Base-by-base conservation (phyloP, 2,797 vertebrate genomes). In the Xenops minutus region DNA sequence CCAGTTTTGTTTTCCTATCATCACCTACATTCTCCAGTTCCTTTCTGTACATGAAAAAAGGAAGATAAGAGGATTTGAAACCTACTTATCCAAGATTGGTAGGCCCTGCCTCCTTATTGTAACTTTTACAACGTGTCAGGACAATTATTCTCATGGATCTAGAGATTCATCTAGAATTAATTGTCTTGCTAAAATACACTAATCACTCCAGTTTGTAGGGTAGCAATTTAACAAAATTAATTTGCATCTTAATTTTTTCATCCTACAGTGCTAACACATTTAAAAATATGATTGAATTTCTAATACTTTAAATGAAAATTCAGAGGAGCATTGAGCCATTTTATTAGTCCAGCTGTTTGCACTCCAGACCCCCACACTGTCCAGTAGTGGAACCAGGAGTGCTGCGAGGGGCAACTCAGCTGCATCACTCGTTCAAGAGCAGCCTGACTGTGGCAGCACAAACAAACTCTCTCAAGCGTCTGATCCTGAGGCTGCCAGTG, bases 361-460 rank as follows among this genome's bases (percentile, higher is more conserved):
- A 19, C 49, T 62, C 12, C 54, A 49, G 22, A 27, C 9, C 14
- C 58, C 37, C 14, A 8, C 10, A 1, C 22, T 46, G 56, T 36
- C 48, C 27, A 59, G 2, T 0, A 41, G 27, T 19, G 62, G 67
- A 68, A 51, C 41, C 52, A 26, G 16, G 55, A 78, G 63, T n/a
- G 7, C 51, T n/a, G 46, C 12, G 37, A 54, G 12, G 34, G 36
- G 30, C 24, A 51, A 4, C 51, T 73, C 37, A 10, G 71, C 51
- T 27, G 39, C 1, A 0, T 21, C 2, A 1, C 1, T n/a, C 27
- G 10, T 58, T 76, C 46, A 43, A n/a, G 37, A 36, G 37, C 43
- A 80, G 76, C 37, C 29, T 18, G 48, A 6, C 55, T 39, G 54
- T n/a, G 43, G n/a, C 62, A 66, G 36, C 63, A 34, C 13, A 12